A percentile compares a stretch with the other conserved stretches of the same genome.
Evolutionary conservation across 1,140 invertebrate genomes (phyloP).

Genomic region (Brachionus rubens): DNA sequence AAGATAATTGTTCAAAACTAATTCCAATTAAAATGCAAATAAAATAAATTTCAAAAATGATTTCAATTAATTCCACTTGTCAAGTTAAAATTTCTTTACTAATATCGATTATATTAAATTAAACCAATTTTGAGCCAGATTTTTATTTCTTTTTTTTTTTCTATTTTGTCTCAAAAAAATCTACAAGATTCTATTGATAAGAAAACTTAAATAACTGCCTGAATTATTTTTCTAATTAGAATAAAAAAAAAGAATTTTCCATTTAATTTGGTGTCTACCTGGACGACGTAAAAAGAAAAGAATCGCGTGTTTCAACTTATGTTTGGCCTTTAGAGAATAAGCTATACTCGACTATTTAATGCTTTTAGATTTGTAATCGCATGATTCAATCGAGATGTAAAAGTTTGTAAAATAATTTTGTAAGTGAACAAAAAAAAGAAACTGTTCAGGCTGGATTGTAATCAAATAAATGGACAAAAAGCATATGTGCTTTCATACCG

Average conservation of each 20-base stretch:
- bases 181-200: not conserved
- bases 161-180: no score
- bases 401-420: not conserved
- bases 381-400: not conserved
- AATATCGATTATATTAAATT: not conserved
- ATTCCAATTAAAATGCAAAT: constrained; percentile 30
- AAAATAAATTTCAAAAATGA: not conserved
- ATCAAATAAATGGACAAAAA: constrained; percentile 43
- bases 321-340: not conserved
- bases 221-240: no score
- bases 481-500: not conserved
- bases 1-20: not conserved
- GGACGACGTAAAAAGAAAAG: not conserved
- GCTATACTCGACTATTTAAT: not conserved
- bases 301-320: not conserved
- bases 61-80: constrained; percentile 12
- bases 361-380: not conserved
- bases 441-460: constrained; percentile 19
- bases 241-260: no score
- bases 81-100: not conserved
- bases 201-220: no score
- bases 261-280: no score
- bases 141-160: not conserved
- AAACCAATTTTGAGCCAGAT: not conserved
- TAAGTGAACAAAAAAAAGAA: no score